Percentiles rank a stretch among this genome's conserved stretches.
Evolutionary conservation across 2,888 invertebrate genomes (phyloP).

Genomic region (Hirtodrosophila histrioides): DNA sequence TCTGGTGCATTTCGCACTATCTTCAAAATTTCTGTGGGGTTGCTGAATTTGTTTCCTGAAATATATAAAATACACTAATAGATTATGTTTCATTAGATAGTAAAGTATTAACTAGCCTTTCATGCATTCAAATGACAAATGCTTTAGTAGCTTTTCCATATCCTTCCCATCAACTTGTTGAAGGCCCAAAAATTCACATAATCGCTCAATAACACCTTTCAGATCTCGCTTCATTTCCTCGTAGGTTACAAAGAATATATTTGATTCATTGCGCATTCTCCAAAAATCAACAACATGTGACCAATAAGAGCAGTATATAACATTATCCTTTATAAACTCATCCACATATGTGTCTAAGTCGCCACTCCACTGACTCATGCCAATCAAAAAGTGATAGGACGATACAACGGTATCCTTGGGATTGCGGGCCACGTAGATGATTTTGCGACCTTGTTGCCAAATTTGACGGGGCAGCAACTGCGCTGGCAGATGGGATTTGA

Average conservation of each 20-base stretch:
- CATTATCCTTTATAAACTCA: constrained; percentile 57
- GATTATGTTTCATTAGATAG: no score
- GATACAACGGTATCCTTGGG: constrained; percentile 93
- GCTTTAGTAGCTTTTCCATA: constrained; percentile 29
- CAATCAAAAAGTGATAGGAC: constrained; percentile 88
- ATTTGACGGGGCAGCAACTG: constrained; percentile 58
- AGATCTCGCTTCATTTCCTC: constrained; percentile 73
- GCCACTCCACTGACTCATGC: constrained; percentile 86
- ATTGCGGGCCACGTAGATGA: constrained; percentile 92
- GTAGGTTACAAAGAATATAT: constrained; percentile 71
- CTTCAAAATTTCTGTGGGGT: constrained; percentile 1
- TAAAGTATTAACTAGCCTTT: constrained; percentile 39
- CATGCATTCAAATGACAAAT: constrained; percentile 61
- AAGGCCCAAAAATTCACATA: constrained; percentile 41
- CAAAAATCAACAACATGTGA: constrained; percentile 70
- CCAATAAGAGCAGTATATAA: constrained; percentile 48
- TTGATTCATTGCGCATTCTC: constrained; percentile 58
- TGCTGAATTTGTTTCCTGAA: constrained; percentile 17
- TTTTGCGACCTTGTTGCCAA: constrained; percentile 45
- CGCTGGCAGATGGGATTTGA: constrained; percentile 68
- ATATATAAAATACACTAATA: not conserved
- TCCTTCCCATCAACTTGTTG: constrained; percentile 20
- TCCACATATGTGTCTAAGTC: constrained; percentile 85
- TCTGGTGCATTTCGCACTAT: no score
- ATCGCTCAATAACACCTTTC: constrained; percentile 35